Evolutionary conservation across 1,140 invertebrate genomes (phyloP), one percentile per base, ranked within the genome.

Genomic region (Oppia nitens): DNA sequence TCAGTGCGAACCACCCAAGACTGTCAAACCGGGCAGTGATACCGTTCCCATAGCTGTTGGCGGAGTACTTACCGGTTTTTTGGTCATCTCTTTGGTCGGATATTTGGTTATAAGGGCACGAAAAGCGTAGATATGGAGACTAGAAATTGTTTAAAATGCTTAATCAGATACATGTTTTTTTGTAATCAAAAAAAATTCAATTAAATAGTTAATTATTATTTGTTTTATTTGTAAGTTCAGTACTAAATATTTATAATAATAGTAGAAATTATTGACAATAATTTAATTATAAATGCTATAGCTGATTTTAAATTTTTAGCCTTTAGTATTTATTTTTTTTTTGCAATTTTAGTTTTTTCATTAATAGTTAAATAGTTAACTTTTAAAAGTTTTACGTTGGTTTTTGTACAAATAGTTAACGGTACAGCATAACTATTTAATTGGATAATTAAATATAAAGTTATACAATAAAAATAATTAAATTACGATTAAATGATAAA

Each of bases 91-190:
- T 29, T 29, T 57, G 32, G 28, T 32, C 2, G 28, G 47, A 4
- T 57, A 57, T 29, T 21, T 57, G n/a, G 17, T 57, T n/a, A 48
- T 57, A 40, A n/a, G 55, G 25, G 14, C 9, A 11, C 55, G 55
- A 51, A 47, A 2, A 14, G 2, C 6, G 17, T 57, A 21, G 47
- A 28, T 26, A 21, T 25, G 3, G n/a, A n/a, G n/a, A n/a, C n/a
- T n/a, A n/a, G n/a, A n/a, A n/a, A n/a, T n/a, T n/a, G n/a, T n/a
- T n/a, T n/a, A n/a, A n/a, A n/a, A n/a, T n/a, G n/a, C n/a, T n/a
- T n/a, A n/a, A n/a, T n/a, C n/a, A n/a, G n/a, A n/a, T n/a, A n/a
- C n/a, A n/a, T n/a, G n/a, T n/a, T n/a, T n/a, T 2, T 53, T 1
- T 26, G 20, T 26, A n/a, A n/a, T 53, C 3, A 53, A 25, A 53